These are phyloP conservation scores for Gnathonemus longibarbis DNA, from an alignment of 2,113 vertebrate species.

Conservation along the genomic window DNA sequence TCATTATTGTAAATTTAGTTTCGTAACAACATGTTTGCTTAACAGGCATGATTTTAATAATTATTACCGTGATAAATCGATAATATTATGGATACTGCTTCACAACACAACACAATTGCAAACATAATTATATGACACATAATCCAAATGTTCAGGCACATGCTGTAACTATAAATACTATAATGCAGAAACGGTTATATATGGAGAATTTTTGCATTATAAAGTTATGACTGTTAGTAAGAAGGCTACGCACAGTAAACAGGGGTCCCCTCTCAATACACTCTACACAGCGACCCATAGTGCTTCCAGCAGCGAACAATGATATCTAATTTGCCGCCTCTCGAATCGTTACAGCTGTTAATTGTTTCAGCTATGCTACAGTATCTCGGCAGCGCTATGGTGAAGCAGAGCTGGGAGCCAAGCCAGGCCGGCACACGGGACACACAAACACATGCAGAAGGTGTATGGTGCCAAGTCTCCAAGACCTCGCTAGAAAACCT, in stretches of 20 bases:
- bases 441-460: background rate
- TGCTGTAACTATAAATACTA: background rate
- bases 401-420: background rate
- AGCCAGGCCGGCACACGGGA: background rate
- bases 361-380: background rate
- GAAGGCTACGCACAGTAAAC: background rate
- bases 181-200: background rate
- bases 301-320: background rate
- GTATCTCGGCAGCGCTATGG: background rate
- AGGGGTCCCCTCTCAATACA: background rate
- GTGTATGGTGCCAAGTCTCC: background rate
- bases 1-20: background rate
- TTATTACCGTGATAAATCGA: background rate
- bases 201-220: background rate
- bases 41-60: background rate
- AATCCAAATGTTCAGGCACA: background rate
- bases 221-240: background rate
- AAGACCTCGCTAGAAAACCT: background rate
- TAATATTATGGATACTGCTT: background rate
- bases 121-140: background rate
- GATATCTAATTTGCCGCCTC: background rate
- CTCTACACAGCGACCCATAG: background rate
- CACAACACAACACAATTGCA: background rate
- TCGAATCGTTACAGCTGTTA: background rate
- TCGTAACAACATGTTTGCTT: background rate